Evolutionary conservation across 2,888 invertebrate species (phyloP), one percentile per base, ranked within the genome.

Genomic region (Scotopteryx bipunctaria): DNA sequence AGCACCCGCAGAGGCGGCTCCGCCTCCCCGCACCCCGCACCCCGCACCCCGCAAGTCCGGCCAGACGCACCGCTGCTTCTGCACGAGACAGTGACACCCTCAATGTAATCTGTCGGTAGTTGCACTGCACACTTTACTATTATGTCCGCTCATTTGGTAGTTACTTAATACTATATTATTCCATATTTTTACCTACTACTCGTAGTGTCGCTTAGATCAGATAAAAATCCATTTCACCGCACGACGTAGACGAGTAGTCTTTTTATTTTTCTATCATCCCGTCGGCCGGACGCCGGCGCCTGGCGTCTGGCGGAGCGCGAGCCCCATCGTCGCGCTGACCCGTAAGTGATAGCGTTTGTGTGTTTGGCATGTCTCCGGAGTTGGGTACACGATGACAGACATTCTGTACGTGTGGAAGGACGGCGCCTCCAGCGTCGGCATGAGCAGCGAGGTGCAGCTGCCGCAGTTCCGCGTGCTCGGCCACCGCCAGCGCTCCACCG

Each of bases 381-480:
- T 96, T 94, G 96, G 96, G 93, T 96, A 96, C 94, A 96, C 96
- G 93, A 96, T 96, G 96, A 94, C 67, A 67, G 69, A 96, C 94
- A 96, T 96, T 92, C 94, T 95, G 91, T 97, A 97, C 94, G 94
- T 94, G 92, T 97, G 97, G 97, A 94, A 94, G 91, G 93, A 95
- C 92, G 96, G 96, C 90, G 93, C 92, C 88, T 93, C 94, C 91
- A 95, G 96, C 91, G 96, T 97, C 91, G 96, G 95, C 91, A 95
- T 97, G 92, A 95, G 95, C 93, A 94, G 93, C 90, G 95, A 96
- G 92, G 96, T 97, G 92, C 95, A 96, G 93, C 94, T 97, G 88
- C 97, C 97, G 84, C 97, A 97, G 92, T 97, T 97, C 94, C 94
- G 95, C 91, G 96, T 97, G 90, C 94, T 96, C 91, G 97, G 97